Evolutionary conservation across 2,797 vertebrate genomes (phyloP).

Genomic region (Argya squamiceps): DNA sequence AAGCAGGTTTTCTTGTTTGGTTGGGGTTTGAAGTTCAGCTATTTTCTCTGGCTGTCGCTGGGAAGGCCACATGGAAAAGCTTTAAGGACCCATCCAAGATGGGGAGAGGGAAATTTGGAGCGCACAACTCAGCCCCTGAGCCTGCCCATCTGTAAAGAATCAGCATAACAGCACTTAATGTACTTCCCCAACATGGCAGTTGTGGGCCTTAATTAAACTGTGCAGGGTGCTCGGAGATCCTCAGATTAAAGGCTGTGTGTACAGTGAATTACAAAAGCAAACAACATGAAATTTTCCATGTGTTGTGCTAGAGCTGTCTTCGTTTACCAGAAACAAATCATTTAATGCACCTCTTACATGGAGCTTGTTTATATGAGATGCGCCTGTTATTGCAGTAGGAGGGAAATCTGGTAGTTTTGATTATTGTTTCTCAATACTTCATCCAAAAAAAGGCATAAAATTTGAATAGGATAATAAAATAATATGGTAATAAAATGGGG

Average conservation of each 20-base stretch:
- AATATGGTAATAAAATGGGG: not conserved
- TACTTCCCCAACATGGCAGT: conserved; percentile 28
- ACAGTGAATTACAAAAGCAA: conserved; percentile 51
- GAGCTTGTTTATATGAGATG: conserved; percentile 21
- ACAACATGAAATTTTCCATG: conserved; percentile 47
- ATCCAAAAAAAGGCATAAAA: not conserved
- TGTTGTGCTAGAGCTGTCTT: conserved; percentile 48
- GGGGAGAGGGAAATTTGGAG: not conserved
- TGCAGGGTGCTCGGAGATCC: not conserved
- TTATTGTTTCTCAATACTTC: not conserved
- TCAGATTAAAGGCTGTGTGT: conserved; percentile 47
- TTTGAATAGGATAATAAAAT: not conserved
- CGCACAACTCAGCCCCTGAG: not conserved
- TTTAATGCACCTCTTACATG: not conserved
- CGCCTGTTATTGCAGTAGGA: conserved; percentile 14
- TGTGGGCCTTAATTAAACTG: conserved; percentile 51
- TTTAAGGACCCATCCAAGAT: not conserved
- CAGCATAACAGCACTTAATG: conserved; percentile 37
- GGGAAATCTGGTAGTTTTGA: not conserved
- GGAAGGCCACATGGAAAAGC: not conserved
- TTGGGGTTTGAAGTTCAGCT: not conserved
- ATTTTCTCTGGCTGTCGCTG: not conserved
- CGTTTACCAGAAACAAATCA: conserved; percentile 43
- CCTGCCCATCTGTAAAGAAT: conserved; percentile 51
- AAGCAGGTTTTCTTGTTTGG: not conserved